These are phyloP conservation scores for Crossoptilon crossoptilon DNA, from an alignment of 2,797 vertebrate species.

Conservation along the genomic window DNA sequence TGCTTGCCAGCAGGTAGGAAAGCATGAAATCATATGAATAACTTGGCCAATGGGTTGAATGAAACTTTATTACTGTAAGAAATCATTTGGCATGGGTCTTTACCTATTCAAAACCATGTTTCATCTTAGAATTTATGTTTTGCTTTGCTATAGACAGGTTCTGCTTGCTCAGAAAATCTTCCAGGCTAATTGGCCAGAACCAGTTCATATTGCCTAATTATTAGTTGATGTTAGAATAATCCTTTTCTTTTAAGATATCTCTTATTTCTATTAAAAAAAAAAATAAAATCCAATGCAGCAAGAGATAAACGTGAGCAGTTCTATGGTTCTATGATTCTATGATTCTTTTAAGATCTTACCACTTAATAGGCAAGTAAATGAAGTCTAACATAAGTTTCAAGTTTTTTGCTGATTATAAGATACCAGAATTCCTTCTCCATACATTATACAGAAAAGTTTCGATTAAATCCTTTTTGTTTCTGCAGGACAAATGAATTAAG, in stretches of 20 bases:
- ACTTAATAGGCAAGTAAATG: not conserved
- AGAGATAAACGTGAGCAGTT: not conserved
- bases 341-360: not conserved
- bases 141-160: not conserved
- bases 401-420: not conserved
- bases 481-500: not conserved
- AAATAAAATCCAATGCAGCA: not conserved
- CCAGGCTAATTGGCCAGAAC: conserved; percentile 28
- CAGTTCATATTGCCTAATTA: not conserved
- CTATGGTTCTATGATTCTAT: too few relatives aligned
- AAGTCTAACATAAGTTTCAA: conserved; percentile 2
- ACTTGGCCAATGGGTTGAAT: conserved; percentile 6
- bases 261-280: not conserved
- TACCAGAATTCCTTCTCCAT: not conserved
- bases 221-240: not conserved
- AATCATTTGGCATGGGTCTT: conserved; percentile 21
- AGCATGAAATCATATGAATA: not conserved
- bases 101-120: not conserved
- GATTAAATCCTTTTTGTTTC: conserved; percentile 20
- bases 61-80: conserved; percentile 15
- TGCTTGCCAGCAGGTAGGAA: conserved; percentile 22
- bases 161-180: conserved; percentile 33
- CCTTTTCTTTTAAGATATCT: not conserved
- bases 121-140: conserved; percentile 7
- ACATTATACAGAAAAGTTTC: not conserved